These are phyloP conservation scores for Dicerorhinus sumatrensis DNA, from an alignment of 2,113 vertebrate species.

Conservation along the genomic window DNA sequence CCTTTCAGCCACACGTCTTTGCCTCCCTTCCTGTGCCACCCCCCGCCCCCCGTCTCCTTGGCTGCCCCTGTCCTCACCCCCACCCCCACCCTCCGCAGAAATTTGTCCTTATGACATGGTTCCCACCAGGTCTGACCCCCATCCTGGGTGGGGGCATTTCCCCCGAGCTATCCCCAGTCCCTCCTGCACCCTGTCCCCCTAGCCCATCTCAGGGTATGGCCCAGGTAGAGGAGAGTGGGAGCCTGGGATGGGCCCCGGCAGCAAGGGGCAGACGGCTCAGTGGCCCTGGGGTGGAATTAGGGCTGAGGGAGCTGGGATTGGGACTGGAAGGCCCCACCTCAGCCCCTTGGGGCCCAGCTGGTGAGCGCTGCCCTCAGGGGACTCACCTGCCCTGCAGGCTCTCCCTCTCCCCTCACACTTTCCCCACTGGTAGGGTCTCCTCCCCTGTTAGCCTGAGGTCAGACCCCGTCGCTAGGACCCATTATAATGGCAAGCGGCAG, in stretches of 20 bases:
- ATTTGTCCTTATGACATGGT: neutral
- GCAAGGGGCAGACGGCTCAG: neutral
- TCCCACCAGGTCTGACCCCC: neutral
- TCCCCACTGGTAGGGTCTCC: conserved; percentile 52
- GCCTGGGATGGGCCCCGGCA: neutral
- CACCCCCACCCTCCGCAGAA: neutral
- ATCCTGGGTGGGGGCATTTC: neutral
- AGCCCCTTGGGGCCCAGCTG: neutral
- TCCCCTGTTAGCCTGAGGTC: neutral
- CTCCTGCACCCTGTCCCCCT: neutral
- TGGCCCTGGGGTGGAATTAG: neutral
- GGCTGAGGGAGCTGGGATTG: neutral
- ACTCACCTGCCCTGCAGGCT: conserved; percentile 75
- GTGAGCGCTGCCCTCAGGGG: neutral
- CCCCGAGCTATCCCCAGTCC: neutral
- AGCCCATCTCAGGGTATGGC: neutral
- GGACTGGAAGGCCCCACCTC: neutral
- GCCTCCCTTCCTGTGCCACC: too few species aligned
- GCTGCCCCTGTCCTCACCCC: neutral
- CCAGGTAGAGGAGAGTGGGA: neutral
- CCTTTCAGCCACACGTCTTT: neutral
- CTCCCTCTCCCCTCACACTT: conserved; percentile 68
- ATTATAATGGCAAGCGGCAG: conserved; percentile 24
- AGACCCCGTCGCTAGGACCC: conserved; percentile 71
- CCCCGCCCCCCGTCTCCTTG: neutral